A percentile compares a stretch with the other conserved stretches of the same genome.
Conservation (phyloP, 2,888 invertebrate species). For the Congeria kusceri region DNA sequence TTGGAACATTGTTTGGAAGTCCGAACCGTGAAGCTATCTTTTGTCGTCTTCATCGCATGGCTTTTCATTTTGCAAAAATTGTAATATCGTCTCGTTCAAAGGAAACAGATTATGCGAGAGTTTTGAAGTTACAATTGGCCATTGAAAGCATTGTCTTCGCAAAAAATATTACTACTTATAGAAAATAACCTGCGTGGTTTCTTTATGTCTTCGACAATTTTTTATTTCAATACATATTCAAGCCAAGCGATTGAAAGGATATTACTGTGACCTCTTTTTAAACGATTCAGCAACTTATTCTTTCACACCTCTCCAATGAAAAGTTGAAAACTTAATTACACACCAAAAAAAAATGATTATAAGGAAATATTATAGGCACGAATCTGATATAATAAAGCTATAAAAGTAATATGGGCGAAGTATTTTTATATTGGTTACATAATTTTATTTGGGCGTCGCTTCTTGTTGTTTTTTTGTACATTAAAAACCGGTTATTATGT, state of each 20-base stretch:
- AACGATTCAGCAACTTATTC: constrained; percentile 22
- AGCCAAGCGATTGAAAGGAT: constrained; percentile 20
- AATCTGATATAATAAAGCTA: too few species aligned
- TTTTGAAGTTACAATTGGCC: constrained; percentile 23
- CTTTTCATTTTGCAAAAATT: constrained; percentile 29
- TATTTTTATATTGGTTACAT: too few species aligned
- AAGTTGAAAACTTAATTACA: too few species aligned
- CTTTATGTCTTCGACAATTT: constrained; percentile 11
- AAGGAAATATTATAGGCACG: too few species aligned
- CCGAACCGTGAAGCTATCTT: too few species aligned
- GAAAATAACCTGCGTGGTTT: constrained; percentile 8
- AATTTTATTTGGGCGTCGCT: too few species aligned
- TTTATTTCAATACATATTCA: constrained; percentile 38
- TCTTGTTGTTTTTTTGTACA: too few species aligned
- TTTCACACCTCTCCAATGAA: constrained; percentile 19
- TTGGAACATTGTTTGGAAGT: too few species aligned
- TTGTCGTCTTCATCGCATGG: background rate
- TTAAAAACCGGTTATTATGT: too few species aligned
- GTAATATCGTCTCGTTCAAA: constrained; percentile 33
- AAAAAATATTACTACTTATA: constrained; percentile 27
- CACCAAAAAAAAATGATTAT: too few species aligned
- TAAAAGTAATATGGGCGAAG: too few species aligned
- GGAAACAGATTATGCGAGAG: constrained; percentile 2
- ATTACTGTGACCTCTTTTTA: constrained; percentile 30
- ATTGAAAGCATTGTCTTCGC: constrained; percentile 28